phyloP scores from a whole-genome alignment of 2,888 invertebrate genomes.

The Pammene aurita region DNA sequence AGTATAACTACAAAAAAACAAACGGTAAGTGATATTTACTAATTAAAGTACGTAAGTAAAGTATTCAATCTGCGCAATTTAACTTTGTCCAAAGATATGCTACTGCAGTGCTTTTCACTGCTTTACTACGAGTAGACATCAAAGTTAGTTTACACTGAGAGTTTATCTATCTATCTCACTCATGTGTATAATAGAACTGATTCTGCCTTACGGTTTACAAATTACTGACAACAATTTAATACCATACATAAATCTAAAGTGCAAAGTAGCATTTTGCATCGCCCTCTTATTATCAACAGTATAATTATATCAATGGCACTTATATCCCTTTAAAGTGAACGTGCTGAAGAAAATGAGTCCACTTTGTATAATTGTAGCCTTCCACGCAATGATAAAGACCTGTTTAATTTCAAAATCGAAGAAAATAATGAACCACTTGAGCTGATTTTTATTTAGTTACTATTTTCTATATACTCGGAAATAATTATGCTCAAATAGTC shows the following conservation, averaged over 20 bases:
- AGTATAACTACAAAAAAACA: too few species aligned
- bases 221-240: slow-evolving; percentile 11
- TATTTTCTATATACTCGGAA: neutral
- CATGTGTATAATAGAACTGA: neutral
- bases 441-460: neutral
- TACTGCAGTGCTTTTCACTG: too few species aligned
- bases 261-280: slow-evolving; percentile 15
- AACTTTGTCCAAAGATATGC: too few species aligned
- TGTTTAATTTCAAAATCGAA: slow-evolving; percentile 3
- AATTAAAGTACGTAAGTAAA: too few species aligned
- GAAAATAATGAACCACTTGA: slow-evolving; percentile 43
- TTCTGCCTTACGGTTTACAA: neutral
- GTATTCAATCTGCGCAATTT: too few species aligned
- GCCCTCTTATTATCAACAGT: slow-evolving; percentile 11
- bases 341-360: slow-evolving; percentile 22
- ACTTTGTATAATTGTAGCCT: slow-evolving; percentile 14
- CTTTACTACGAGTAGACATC: too few species aligned
- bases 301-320: slow-evolving; percentile 14
- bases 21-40: too few species aligned
- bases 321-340: slow-evolving; percentile 2
- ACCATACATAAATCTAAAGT: slow-evolving; percentile 2
- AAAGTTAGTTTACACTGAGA: neutral
- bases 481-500: neutral
- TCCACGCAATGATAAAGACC: slow-evolving; percentile 9
- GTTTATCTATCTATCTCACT: neutral